Evolutionary conservation across 2,113 vertebrate genomes (phyloP).

Genomic region (Callipepla squamata): DNA sequence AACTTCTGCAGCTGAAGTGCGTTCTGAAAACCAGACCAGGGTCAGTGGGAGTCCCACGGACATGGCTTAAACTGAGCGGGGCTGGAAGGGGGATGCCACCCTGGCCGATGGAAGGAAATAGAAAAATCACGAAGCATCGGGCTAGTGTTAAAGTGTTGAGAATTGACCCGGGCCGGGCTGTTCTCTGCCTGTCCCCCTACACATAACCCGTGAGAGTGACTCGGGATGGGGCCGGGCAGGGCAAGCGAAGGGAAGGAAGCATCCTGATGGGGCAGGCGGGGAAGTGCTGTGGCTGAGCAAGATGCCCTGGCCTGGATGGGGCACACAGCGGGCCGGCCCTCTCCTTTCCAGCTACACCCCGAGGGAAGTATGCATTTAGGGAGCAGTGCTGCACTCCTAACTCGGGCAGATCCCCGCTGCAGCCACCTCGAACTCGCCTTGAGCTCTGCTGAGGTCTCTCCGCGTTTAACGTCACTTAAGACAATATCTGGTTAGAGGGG

Average conservation of each 20-base stretch:
- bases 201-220: neutral
- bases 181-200: neutral
- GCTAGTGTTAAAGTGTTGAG: neutral
- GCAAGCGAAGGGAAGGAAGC: neutral
- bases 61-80: constrained; percentile 10
- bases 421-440: neutral
- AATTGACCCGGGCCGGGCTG: neutral
- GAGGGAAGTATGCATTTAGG: neutral
- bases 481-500: fast-evolving
- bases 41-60: constrained; percentile 17
- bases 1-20: constrained; percentile 60
- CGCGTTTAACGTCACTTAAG: neutral
- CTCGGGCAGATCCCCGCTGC: neutral
- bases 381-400: neutral
- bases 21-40: constrained; percentile 28
- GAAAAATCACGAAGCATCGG: constrained; percentile 41
- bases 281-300: neutral
- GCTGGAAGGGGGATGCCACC: neutral
- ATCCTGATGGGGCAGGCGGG: neutral
- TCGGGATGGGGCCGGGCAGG: neutral
- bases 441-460: neutral
- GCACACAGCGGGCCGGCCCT: neutral
- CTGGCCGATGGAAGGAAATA: constrained; percentile 7
- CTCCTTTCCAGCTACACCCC: neutral
- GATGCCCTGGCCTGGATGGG: neutral